A percentile compares a stretch with the other conserved stretches of the same genome.
Evolutionary conservation across 2,888 invertebrate genomes (phyloP).

Genomic region (Drosophila buzzatii): DNA sequence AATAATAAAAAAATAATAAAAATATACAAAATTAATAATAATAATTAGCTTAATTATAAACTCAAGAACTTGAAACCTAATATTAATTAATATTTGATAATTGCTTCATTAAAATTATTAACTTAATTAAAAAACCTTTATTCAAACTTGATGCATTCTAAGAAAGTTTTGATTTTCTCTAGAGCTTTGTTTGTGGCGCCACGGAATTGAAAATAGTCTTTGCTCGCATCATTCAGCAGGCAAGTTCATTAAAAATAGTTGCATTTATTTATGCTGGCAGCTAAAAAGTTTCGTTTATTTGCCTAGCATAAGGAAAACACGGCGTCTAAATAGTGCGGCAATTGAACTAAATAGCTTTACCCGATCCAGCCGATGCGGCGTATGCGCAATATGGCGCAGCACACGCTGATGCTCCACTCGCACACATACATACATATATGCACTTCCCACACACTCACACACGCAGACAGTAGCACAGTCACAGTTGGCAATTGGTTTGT

Average conservation of each 20-base stretch:
- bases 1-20: too few relatives aligned
- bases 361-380: constrained; percentile 49
- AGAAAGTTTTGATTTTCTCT: background rate
- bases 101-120: too few relatives aligned
- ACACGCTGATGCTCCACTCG: constrained; percentile 2
- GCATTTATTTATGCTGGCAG: constrained; percentile 55
- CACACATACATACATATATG: constrained; percentile 8
- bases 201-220: background rate
- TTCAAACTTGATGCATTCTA: background rate
- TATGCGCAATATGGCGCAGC: constrained; percentile 65
- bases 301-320: constrained; percentile 42
- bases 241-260: constrained; percentile 63
- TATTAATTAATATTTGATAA: too few relatives aligned
- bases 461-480: constrained; percentile 5
- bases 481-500: constrained; percentile 53
- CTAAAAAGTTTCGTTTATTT: constrained; percentile 57
- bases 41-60: too few relatives aligned
- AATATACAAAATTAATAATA: too few relatives aligned
- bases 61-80: too few relatives aligned
- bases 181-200: constrained; percentile 28
- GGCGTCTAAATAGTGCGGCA: constrained; percentile 26
- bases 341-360: constrained; percentile 61
- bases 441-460: background rate
- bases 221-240: constrained; percentile 32
- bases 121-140: too few relatives aligned